These are phyloP conservation scores for Atherinomorus stipes DNA, from an alignment of 2,113 vertebrate species.

Conservation along the genomic window DNA sequence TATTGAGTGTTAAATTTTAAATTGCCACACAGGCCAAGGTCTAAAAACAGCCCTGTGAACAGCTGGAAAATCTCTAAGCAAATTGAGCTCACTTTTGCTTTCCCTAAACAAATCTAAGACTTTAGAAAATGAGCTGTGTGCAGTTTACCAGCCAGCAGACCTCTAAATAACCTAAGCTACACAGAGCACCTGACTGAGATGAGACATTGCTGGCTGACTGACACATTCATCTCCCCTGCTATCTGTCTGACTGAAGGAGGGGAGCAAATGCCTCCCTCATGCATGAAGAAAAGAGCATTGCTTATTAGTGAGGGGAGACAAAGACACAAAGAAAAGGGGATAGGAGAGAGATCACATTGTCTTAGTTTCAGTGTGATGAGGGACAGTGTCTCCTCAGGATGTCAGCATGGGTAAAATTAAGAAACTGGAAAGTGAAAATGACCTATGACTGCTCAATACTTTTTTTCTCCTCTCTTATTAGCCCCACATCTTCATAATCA, in stretches of 20 bases:
- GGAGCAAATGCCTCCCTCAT: constrained; percentile 51
- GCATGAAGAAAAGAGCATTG: constrained; percentile 68
- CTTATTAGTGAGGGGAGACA: constrained; percentile 71
- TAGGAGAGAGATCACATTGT: constrained; percentile 39
- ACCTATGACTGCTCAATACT: constrained; percentile 6
- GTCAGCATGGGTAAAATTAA: constrained; percentile 30
- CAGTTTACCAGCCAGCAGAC: constrained; percentile 44
- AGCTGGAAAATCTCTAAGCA: constrained; percentile 37
- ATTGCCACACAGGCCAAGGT: constrained; percentile 27
- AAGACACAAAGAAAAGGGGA: not conserved
- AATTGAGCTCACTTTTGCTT: constrained; percentile 44
- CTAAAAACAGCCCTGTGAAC: constrained; percentile 6
- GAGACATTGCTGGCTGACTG: constrained; percentile 70
- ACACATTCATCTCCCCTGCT: constrained; percentile 75
- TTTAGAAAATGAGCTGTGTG: constrained; percentile 22
- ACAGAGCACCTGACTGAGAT: constrained; percentile 64
- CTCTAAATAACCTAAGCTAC: constrained; percentile 66
- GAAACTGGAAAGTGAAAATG: constrained; percentile 21
- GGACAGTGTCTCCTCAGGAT: constrained; percentile 54
- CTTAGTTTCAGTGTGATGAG: constrained; percentile 64
- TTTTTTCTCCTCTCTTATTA: no score
- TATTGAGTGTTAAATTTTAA: constrained; percentile 28
- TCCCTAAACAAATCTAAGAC: constrained; percentile 50
- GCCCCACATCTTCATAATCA: no score
- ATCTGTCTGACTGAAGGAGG: constrained; percentile 64